phyloP scores from a whole-genome alignment of 1,140 invertebrate genomes.

The Trichonephila inaurata region DNA sequence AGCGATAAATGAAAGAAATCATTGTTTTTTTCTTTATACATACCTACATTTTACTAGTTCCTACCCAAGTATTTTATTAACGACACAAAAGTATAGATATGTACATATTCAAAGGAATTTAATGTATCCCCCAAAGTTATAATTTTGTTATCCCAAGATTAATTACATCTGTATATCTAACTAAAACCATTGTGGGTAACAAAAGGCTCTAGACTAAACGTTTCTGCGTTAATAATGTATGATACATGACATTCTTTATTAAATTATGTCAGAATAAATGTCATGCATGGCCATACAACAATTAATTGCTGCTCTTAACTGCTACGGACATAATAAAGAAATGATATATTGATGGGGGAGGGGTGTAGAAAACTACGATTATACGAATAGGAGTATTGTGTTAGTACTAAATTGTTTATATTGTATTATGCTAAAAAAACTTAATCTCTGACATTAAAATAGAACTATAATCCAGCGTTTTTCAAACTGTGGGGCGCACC shows the following conservation, averaged over 20 bases:
- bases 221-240: conserved; percentile 5
- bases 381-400: background rate
- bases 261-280: background rate
- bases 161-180: background rate
- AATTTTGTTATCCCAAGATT: background rate
- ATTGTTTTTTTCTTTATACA: too few relatives aligned
- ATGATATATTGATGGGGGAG: background rate
- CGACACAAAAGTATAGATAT: too few relatives aligned
- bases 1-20: too few relatives aligned
- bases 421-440: too few relatives aligned
- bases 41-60: too few relatives aligned
- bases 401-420: background rate
- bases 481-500: too few relatives aligned
- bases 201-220: background rate
- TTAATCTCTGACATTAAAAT: too few relatives aligned
- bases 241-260: background rate
- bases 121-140: background rate
- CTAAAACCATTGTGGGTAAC: background rate
- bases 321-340: background rate
- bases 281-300: background rate
- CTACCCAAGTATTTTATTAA: too few relatives aligned
- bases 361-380: background rate
- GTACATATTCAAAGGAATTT: too few relatives aligned
- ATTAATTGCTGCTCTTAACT: background rate
- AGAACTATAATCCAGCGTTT: too few relatives aligned